Base-by-base conservation (phyloP, 2,113 vertebrate species). In the Sisor rabdophorus region DNA sequence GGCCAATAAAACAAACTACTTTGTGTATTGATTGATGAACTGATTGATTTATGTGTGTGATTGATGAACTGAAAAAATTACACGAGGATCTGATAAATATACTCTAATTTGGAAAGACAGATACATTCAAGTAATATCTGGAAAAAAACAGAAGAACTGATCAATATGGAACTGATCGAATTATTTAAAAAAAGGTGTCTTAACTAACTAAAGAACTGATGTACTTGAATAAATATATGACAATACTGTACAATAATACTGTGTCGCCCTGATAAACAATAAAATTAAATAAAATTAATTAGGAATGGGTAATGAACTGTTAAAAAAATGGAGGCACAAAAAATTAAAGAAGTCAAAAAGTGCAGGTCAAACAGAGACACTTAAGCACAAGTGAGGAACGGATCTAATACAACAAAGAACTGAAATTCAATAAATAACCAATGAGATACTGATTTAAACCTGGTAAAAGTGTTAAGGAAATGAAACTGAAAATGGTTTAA, bases 351-450 rank as follows among this genome's bases (percentile, higher is more conserved):
- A 15, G 11, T 20, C n/a, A 22, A 11, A 22, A 11, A 44, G 36
- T 48, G 5, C 1, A 17, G 65, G 8, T 15, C 44, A 28, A 68
- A 68, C 32, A 17, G 64, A 50, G 22, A 50, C 47, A 67, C 22
- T 17, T 40, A 67, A 48, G 15, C 11, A 47, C 63, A 24, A 24
- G 32, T n/a, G 61, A 20, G 19, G 17, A 44, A 61, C 19, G 11
- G 17, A 61, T 61, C 36, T 3, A 36, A 13, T 64, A 15, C n/a
- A 47, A 9, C 9, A n/a, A 10, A 24, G 40, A 47, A 15, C 63
- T 24, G 36, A 65, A 65, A 22, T 64, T 64, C 61, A n/a, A 44
- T 44, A 20, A 64, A 63, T 63, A 63, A 36, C 32, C n/a, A 7
- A 26, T 17, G 64, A 48, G 40, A 44, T 26, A 17, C n/a, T 48